Conservation (phyloP, 2,888 invertebrate genomes). For the Eupithecia pulchellata region DNA sequence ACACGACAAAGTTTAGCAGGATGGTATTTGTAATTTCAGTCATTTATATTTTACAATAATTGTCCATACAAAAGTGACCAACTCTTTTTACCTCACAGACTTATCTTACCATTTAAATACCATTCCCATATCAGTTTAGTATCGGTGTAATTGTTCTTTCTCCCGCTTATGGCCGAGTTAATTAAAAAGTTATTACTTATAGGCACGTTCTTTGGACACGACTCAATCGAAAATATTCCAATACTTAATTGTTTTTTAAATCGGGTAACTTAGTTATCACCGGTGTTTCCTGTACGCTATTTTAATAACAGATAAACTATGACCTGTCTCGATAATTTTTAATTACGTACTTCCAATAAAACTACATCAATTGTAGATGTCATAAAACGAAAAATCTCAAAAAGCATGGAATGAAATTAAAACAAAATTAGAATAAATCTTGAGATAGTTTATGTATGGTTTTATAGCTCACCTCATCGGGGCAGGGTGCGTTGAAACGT, state of each 20-base stretch:
- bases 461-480: constrained; percentile 67
- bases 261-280: constrained; percentile 7
- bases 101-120: constrained; percentile 39
- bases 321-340: constrained; percentile 22
- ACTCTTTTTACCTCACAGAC: constrained; percentile 48
- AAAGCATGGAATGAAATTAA: not conserved
- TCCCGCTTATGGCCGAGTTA: constrained; percentile 41
- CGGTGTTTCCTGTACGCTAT: constrained; percentile 21
- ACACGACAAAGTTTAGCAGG: not conserved
- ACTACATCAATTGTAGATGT: not conserved
- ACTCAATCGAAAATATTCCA: not conserved
- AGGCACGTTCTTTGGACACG: constrained; percentile 41
- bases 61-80: constrained; percentile 24
- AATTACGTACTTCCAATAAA: constrained; percentile 4
- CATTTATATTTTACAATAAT: constrained; percentile 1
- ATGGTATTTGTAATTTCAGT: not conserved
- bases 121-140: constrained; percentile 29
- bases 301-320: constrained; percentile 30
- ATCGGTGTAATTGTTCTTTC: constrained; percentile 41
- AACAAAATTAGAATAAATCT: not conserved
- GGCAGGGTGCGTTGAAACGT: constrained; percentile 47
- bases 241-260: constrained; percentile 1
- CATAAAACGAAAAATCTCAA: not conserved
- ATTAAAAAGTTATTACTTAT: constrained; percentile 50
- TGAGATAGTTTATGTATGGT: not conserved